Evolutionary conservation across 2,888 invertebrate genomes (phyloP).

Genomic region (Hypomecis atomaria): DNA sequence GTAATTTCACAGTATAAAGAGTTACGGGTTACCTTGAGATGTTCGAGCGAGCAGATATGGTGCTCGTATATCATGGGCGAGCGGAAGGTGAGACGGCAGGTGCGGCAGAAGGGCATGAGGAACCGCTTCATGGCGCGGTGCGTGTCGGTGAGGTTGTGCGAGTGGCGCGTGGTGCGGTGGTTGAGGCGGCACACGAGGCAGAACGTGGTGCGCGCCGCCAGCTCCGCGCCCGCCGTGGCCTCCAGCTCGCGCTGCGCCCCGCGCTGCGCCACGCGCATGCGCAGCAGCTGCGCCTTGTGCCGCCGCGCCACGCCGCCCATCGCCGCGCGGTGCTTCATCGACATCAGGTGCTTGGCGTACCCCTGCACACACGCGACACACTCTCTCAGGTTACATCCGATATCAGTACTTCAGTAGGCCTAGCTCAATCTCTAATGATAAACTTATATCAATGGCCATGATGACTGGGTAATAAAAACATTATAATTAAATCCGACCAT

Average conservation of each 20-base stretch:
- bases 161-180: conserved; percentile 89
- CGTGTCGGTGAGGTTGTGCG: conserved; percentile 91
- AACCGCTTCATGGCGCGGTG: conserved; percentile 94
- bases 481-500: no score
- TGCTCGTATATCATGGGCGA: conserved; percentile 94
- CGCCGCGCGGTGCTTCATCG: conserved; percentile 88
- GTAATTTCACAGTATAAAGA: no score
- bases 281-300: conserved; percentile 89
- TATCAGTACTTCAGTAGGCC: not conserved
- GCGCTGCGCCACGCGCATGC: conserved; percentile 92
- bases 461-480: no score
- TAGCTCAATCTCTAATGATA: not conserved
- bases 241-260: conserved; percentile 92
- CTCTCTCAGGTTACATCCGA: not conserved
- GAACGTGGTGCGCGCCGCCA: conserved; percentile 87
- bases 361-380: conserved; percentile 71
- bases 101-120: conserved; percentile 91
- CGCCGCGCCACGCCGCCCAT: conserved; percentile 90
- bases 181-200: conserved; percentile 91
- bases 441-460: no score
- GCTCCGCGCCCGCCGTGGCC: conserved; percentile 86
- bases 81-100: conserved; percentile 91
- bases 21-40: conserved; percentile 89
- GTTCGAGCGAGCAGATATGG: conserved; percentile 92
- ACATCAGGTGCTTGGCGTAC: conserved; percentile 90